Evolutionary conservation across 2,113 vertebrate species (phyloP), one percentile per base, ranked within the genome.

Genomic region (Oreochromis niloticus): DNA sequence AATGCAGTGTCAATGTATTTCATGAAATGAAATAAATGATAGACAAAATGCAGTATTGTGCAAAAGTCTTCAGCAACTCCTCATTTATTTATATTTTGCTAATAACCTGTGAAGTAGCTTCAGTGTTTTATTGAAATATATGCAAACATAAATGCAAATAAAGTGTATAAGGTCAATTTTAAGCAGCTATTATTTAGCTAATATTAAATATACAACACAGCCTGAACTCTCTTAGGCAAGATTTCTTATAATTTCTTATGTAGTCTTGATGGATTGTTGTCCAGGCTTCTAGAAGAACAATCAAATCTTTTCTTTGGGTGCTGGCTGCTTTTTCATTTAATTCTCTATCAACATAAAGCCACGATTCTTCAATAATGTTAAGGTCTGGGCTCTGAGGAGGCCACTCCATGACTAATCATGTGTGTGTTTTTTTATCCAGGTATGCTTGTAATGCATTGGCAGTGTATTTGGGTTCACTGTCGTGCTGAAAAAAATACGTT

Each of bases 11-110:
- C 90, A 91, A 88, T 96, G 94, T 96, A 94, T 91, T 94, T 94
- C 82, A 96, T 90, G 81, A 88, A 91, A 92, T 94, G 59, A 89
- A 96, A 96, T 96, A 96, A 95, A 96, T 90, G 66, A 93, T 89
- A 88, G 82, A 86, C 27, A 73, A 85, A 91, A 86, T 87, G 81
- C 41, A 84, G 82, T 19, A 27, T 17, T 75, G 71, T 75, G 16
- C 6, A 30, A 48, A 75, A 50, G 43, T 48, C 24, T 75, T 75
- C 14, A 48, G 24, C 24, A 48, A 39, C 61, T 12, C 32, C 17
- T 66, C 61, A 66, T 66, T 39, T 66, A 34, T 36, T 66, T 39
- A n/a, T 4, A 66, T 39, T 66, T 66, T 66, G 34, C 61, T 39
- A n/a, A 9, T 11, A 39, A 39, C 39, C 19, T 39, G 61, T 36